Base-by-base conservation (phyloP, 53 echinoderm and acorn worm species). In the Glandiceps talaboti region DNA sequence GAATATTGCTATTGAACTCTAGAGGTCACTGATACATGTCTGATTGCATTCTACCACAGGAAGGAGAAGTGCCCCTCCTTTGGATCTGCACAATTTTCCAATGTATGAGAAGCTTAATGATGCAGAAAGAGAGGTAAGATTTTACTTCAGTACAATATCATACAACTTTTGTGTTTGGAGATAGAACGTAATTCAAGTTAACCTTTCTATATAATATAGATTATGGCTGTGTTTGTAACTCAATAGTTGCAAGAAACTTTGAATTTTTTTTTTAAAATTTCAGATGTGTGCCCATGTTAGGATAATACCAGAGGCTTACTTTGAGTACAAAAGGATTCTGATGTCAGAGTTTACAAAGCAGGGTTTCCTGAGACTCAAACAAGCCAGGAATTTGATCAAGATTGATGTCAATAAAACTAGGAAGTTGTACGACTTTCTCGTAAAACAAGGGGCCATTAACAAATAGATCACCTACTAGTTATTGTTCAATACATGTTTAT, bases 241-340 rank as follows among this genome's bases (percentile, higher is more conserved):
- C n/a, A n/a, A n/a, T n/a, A n/a, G n/a, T n/a, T n/a, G n/a, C n/a
- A n/a, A n/a, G n/a, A n/a, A n/a, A 45, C 20, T 45, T 45, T 45
- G 6, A 45, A 45, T 45, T 12, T 45, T 45, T 45, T 45, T 12
- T 45, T 45, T 45, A n/a, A n/a, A n/a, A 73, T 31, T 29, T 14
- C 75, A 95, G 96, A 81, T 95, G 77, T 95, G 96, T 89, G 96
- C 96, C 14, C 81, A 85, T 6, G 89, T 95, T 25, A 86, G 96
- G 29, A 90, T 95, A 80, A 90, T 95, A 29, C 96, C 96, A 0
- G 96, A 95, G 76, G 96, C 96, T n/a, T 95, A 92, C 86, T 92
- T 95, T 82, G 96, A 95, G 82, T 95, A 95, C 86, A 95, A 95
- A 45, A 77, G 83, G 20, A 76, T 85, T 32, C 92, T 95, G 81